These are phyloP conservation scores for Acleris sparsana DNA, from an alignment of 2,888 invertebrate genomes.

Conservation along the genomic window DNA sequence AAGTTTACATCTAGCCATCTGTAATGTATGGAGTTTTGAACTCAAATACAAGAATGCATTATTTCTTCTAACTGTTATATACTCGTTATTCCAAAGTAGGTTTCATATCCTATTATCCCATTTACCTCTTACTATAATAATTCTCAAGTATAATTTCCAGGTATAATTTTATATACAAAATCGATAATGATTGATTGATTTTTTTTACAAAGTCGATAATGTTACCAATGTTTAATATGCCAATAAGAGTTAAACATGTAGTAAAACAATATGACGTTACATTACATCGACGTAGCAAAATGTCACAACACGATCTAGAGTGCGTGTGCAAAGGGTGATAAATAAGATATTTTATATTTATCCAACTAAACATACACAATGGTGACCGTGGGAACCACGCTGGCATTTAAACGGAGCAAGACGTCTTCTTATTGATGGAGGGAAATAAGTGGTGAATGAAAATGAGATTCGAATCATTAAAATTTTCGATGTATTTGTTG, in stretches of 20 bases:
- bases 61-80: too few relatives aligned
- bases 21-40: too few relatives aligned
- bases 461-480: neutral
- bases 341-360: slow-evolving; percentile 59
- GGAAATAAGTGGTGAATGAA: slow-evolving; percentile 6
- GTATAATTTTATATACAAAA: too few relatives aligned
- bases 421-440: slow-evolving; percentile 25
- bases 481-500: neutral
- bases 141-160: too few relatives aligned
- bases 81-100: too few relatives aligned
- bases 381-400: slow-evolving; percentile 66
- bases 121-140: too few relatives aligned
- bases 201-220: too few relatives aligned
- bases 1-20: too few relatives aligned
- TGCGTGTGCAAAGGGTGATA: slow-evolving; percentile 40
- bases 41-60: too few relatives aligned
- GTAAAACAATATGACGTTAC: slow-evolving; percentile 2
- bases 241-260: neutral
- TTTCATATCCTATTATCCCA: too few relatives aligned
- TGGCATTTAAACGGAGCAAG: slow-evolving; percentile 57
- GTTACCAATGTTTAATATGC: too few relatives aligned
- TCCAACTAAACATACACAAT: slow-evolving; percentile 66
- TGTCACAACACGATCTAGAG: slow-evolving; percentile 17
- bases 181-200: too few relatives aligned
- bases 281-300: slow-evolving; percentile 5